These are phyloP conservation scores for Gavia stellata DNA, from an alignment of 2,113 vertebrate species.

Conservation along the genomic window DNA sequence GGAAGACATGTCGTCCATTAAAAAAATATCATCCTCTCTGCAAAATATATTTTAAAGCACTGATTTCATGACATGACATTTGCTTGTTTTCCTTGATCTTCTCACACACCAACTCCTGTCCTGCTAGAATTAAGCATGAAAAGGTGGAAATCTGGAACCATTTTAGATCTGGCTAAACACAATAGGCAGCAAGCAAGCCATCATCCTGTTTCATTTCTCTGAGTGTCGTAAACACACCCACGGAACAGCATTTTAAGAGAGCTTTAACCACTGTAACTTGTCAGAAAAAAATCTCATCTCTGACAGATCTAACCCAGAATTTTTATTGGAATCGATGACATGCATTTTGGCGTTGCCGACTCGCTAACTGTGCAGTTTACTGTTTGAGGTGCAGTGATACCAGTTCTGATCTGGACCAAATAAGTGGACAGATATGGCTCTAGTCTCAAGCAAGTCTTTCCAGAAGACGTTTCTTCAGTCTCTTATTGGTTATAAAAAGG, in stretches of 20 bases:
- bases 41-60: background rate
- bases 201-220: background rate
- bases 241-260: background rate
- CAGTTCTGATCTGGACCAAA: background rate
- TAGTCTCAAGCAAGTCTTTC: constrained; percentile 33
- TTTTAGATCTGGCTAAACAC: constrained; percentile 38
- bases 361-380: background rate
- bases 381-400: background rate
- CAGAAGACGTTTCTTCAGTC: constrained; percentile 21
- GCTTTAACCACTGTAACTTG: background rate
- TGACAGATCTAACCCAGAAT: background rate
- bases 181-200: constrained; percentile 19
- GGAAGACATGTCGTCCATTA: background rate
- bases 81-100: background rate
- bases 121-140: background rate
- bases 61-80: background rate
- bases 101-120: background rate
- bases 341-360: background rate
- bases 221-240: constrained; percentile 21
- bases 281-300: constrained; percentile 15
- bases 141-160: constrained; percentile 27
- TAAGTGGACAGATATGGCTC: constrained; percentile 27
- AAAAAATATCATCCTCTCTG: background rate
- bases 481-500: constrained; percentile 15
- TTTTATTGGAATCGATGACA: background rate